Percentiles rank a stretch among this genome's conserved stretches.
phyloP scores from a whole-genome alignment of 35 echinoderm and acorn worm genomes.

The Heliocidaris tuberculata region DNA sequence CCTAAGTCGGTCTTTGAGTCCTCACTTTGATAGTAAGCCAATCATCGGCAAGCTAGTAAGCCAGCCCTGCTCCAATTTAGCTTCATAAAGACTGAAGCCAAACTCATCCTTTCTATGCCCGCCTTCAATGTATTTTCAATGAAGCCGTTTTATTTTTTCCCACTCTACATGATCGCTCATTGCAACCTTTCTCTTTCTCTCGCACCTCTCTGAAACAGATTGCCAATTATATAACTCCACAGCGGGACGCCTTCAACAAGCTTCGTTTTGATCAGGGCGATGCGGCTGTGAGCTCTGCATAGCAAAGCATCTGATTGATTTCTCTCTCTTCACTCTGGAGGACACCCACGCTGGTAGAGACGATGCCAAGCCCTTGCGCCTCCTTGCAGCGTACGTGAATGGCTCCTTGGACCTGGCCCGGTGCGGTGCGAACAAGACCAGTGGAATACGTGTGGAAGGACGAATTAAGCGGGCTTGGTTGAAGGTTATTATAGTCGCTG shows the following conservation, averaged over 20 bases:
- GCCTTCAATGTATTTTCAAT: conserved; percentile 4
- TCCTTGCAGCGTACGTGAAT: neutral
- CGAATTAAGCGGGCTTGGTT: conserved; percentile 10
- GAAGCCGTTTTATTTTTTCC: neutral
- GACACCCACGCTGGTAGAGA: neutral
- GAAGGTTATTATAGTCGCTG: neutral
- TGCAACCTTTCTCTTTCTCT: neutral
- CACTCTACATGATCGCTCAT: neutral
- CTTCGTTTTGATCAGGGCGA: neutral
- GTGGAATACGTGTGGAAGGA: conserved; percentile 20
- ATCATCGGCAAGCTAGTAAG: neutral
- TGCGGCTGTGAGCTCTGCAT: neutral
- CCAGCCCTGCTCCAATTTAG: neutral
- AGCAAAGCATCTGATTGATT: neutral
- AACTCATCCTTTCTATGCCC: neutral
- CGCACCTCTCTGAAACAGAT: neutral
- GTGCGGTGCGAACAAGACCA: neutral
- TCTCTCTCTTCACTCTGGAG: neutral
- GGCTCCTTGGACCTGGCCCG: neutral
- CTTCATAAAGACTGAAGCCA: neutral
- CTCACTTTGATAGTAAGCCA: neutral
- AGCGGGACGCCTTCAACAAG: neutral
- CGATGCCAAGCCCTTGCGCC: neutral
- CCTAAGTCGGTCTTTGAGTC: neutral
- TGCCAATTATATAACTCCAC: conserved; percentile 4